Evolutionary conservation across 2,113 vertebrate species (phyloP).

Genomic region (Crotalus viridis): DNA sequence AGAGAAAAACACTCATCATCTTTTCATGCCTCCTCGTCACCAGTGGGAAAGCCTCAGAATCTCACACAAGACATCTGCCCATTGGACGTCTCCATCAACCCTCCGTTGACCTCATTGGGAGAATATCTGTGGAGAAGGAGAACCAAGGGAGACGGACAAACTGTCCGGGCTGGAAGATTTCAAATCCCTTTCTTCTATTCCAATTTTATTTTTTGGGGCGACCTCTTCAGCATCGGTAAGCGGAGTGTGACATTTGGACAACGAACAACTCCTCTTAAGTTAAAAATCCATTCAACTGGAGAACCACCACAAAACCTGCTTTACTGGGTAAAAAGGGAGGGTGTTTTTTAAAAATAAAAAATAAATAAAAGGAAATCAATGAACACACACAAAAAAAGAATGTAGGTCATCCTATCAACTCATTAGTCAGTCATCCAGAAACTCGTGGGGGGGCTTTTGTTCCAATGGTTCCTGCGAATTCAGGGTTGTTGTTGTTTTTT

Average conservation of each 20-base stretch:
- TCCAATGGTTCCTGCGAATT: constrained; percentile 41
- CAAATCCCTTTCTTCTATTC: constrained; percentile 22
- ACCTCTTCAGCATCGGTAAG: neutral
- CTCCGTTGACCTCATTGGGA: neutral
- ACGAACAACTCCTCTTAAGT: constrained; percentile 29
- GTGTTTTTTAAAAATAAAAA: neutral
- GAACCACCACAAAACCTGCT: neutral
- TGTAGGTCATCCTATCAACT: constrained; percentile 59
- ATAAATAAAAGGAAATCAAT: constrained; percentile 19
- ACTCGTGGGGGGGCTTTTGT: constrained; percentile 45
- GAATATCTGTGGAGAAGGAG: neutral
- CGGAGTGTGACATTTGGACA: neutral
- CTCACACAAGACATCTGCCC: constrained; percentile 17
- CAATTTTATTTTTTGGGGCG: neutral
- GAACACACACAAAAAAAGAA: constrained; percentile 40
- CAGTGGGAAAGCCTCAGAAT: neutral
- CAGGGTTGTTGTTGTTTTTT: neutral
- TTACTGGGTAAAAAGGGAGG: constrained; percentile 26
- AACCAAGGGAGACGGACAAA: neutral
- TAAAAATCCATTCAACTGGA: constrained; percentile 12
- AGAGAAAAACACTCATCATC: accelerated
- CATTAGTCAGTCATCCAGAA: constrained; percentile 57
- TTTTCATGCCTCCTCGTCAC: neutral
- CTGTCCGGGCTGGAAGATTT: constrained; percentile 5
- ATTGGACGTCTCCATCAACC: neutral